Percentiles rank a stretch among this genome's conserved stretches.
Evolutionary conservation across 2,888 invertebrate species (phyloP).

Genomic region (Scaptomyza flava): DNA sequence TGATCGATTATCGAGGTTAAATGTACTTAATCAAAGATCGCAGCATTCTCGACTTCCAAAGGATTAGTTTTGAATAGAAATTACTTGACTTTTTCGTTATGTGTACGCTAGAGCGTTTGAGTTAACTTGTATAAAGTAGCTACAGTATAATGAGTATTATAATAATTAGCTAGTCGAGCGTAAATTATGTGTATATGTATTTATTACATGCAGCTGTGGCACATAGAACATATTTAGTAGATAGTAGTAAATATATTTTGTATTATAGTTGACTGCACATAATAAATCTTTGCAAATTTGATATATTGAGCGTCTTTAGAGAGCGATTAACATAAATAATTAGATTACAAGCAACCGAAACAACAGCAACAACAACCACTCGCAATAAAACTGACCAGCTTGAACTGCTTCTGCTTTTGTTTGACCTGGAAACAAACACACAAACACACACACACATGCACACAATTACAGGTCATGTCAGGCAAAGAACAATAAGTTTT

Average conservation of each 20-base stretch:
- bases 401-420: slow-evolving; percentile 47
- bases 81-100: background rate
- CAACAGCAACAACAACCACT: slow-evolving; percentile 19
- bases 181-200: slow-evolving; percentile 31
- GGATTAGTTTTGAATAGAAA: background rate
- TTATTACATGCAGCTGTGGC: background rate
- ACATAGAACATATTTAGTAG: slow-evolving; percentile 11
- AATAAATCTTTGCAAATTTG: slow-evolving; percentile 67
- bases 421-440: slow-evolving; percentile 59
- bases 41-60: background rate
- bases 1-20: background rate
- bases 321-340: slow-evolving; percentile 81
- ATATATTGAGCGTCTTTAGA: slow-evolving; percentile 69
- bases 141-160: slow-evolving; percentile 24
- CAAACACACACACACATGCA: slow-evolving; percentile 3
- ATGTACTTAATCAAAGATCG: background rate
- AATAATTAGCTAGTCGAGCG: slow-evolving; percentile 51
- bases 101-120: slow-evolving; percentile 1
- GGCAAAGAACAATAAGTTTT: slow-evolving; percentile 72
- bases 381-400: slow-evolving; percentile 50
- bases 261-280: slow-evolving; percentile 33
- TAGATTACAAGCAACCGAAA: slow-evolving; percentile 62
- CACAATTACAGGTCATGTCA: slow-evolving; percentile 3
- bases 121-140: slow-evolving; percentile 28
- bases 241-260: slow-evolving; percentile 4